These are phyloP conservation scores for Portevinia maculata DNA, from an alignment of 2,888 invertebrate genomes.

Conservation along the genomic window DNA sequence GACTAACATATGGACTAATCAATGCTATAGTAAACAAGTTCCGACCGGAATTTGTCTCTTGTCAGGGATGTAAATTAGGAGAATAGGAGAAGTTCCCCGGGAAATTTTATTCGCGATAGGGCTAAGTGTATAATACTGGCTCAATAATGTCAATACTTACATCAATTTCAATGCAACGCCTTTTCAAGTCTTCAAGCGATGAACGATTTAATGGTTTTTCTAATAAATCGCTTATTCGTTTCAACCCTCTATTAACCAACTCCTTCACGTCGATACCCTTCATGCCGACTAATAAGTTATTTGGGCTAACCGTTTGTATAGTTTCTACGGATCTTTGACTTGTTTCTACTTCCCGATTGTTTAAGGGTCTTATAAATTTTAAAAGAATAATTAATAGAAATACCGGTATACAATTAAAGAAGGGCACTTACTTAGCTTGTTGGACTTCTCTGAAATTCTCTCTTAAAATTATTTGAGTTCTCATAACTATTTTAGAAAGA, in stretches of 20 bases:
- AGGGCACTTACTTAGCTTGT: conserved; percentile 79
- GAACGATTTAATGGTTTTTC: conserved; percentile 80
- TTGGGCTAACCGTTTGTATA: conserved; percentile 3
- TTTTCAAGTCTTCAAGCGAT: conserved; percentile 80
- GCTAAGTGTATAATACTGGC: too few relatives aligned
- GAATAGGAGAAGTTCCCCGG: too few relatives aligned
- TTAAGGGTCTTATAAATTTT: conserved; percentile 21
- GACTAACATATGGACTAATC: too few relatives aligned
- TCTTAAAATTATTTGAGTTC: conserved; percentile 81
- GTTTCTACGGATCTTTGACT: conserved; percentile 10
- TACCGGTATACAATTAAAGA: neutral
- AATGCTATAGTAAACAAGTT: too few relatives aligned
- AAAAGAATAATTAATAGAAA: neutral
- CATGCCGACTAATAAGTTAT: conserved; percentile 68
- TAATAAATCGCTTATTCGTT: conserved; percentile 81
- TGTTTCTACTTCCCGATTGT: conserved; percentile 15
- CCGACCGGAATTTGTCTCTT: too few relatives aligned
- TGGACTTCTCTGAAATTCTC: conserved; percentile 82
- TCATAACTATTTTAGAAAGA: conserved; percentile 81
- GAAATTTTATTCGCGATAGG: too few relatives aligned
- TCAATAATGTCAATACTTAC: conserved; percentile 78
- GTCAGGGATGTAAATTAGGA: too few relatives aligned
- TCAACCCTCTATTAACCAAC: conserved; percentile 80
- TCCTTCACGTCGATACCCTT: conserved; percentile 80
- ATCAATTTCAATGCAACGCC: conserved; percentile 81